These are phyloP conservation scores for Danaus melanippus DNA, from an alignment of 1,140 invertebrate species.

Conservation along the genomic window DNA sequence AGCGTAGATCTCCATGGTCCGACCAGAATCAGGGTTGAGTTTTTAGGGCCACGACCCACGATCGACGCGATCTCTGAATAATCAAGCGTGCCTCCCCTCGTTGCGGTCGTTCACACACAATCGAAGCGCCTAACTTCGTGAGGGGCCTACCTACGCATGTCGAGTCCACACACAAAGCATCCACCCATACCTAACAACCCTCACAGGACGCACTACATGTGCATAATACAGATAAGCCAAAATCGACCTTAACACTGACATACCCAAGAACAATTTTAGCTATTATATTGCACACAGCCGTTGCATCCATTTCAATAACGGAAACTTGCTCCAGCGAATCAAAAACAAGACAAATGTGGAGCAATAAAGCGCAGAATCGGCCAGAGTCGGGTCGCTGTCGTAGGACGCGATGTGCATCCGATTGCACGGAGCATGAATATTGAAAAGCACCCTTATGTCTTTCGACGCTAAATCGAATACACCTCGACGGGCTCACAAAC, in stretches of 20 bases:
- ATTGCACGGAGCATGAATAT: constrained; percentile 52
- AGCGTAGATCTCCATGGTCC: constrained; percentile 18
- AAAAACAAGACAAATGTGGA: constrained; percentile 33
- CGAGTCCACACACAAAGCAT: constrained; percentile 49
- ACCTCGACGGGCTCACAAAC: constrained; percentile 27
- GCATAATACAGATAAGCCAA: constrained; percentile 10
- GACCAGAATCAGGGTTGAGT: constrained; percentile 34
- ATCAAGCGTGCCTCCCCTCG: constrained; percentile 58
- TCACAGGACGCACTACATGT: constrained; percentile 26
- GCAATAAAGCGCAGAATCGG: constrained; percentile 49
- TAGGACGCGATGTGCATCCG: constrained; percentile 52
- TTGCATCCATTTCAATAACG: constrained; percentile 37
- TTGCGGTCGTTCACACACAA: constrained; percentile 66
- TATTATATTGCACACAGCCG: constrained; percentile 21
- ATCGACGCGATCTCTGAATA: constrained; percentile 56
- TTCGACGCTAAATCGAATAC: constrained; percentile 43
- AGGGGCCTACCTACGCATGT: constrained; percentile 57
- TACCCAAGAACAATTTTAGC: constrained; percentile 17
- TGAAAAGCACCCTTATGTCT: constrained; percentile 64
- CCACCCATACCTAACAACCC: constrained; percentile 55
- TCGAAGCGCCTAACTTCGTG: constrained; percentile 48
- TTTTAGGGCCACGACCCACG: constrained; percentile 55
- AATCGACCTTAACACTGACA: constrained; percentile 22
- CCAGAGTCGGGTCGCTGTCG: constrained; percentile 19
- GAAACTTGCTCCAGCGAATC: constrained; percentile 22